phyloP scores from a whole-genome alignment of 2,113 vertebrate genomes.

The Pomatostomus ruficeps region DNA sequence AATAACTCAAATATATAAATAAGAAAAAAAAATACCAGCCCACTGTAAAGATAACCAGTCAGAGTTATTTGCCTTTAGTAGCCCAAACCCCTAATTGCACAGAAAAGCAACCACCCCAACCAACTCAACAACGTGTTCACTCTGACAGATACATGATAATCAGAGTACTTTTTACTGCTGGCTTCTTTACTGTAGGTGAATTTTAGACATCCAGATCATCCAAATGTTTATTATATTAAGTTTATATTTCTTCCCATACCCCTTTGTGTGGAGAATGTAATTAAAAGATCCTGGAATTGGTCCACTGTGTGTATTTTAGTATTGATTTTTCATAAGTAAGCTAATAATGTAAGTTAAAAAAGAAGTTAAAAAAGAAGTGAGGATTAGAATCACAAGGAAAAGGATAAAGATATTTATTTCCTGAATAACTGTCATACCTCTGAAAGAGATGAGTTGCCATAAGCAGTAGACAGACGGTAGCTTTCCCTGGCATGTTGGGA shows the following conservation, averaged over 20 bases:
- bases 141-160: not conserved
- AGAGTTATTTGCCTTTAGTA: not conserved
- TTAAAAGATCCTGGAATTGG: not conserved
- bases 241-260: not conserved
- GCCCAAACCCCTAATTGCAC: not conserved
- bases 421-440: not conserved
- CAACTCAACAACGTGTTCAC: rapidly evolving
- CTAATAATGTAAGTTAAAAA: not conserved
- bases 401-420: not conserved
- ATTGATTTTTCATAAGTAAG: not conserved
- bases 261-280: not conserved
- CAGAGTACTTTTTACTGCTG: not conserved
- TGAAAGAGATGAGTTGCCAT: not conserved
- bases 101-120: not conserved
- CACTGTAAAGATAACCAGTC: not conserved
- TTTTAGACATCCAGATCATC: not conserved
- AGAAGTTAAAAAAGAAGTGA: not conserved
- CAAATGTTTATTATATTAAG: not conserved
- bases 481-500: not conserved
- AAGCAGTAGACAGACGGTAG: not conserved
- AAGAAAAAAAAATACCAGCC: not conserved
- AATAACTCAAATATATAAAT: not conserved
- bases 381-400: not conserved
- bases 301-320: not conserved
- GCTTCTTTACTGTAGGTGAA: not conserved